Evolutionary conservation across 2,888 invertebrate species (phyloP), one percentile per base, ranked within the genome.

Genomic region (Volucella zonaria): DNA sequence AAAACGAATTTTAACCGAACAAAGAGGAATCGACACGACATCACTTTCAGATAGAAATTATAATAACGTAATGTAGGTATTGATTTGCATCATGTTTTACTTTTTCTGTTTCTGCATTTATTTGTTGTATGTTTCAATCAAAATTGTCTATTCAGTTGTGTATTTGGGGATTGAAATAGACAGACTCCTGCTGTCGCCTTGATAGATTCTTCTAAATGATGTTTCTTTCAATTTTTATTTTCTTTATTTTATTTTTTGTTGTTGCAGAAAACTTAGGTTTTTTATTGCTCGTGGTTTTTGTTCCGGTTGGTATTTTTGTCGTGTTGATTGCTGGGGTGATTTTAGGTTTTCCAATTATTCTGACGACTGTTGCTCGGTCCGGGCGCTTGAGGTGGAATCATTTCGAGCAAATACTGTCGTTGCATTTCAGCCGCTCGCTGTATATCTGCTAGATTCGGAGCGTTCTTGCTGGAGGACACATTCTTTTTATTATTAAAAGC

Each of bases 361-460:
- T 92, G 92, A 80, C 92, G 91, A 89, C 89, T 91, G 75, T 89
- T 91, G 83, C 91, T 91, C 59, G 92, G 89, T 73, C 91, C 91
- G 49, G 91, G 90, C 87, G 91, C 89, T 88, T 89, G 91, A 23
- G 91, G 94, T 75, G 97, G 97, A 89, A 98, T 97, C 97, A 99
- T 98, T 92, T 99, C 98, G 86, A 99, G 94, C 89, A 99, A 94
- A 93, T 98, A 98, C 93, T 98, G 98, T 75, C 98, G 94, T 93
- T 98, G 98, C 87, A 97, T 93, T 91, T 97, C 97, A 4, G 96
- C 96, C 81, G 97, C 96, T 87, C 97, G 94, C 91, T 97, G 97
- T 91, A 97, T 93, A 88, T 97, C 97, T 0, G 95, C 96, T 89
- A 95, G 92, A 88, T 89, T 92, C 62, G 89, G 89, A 14, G 90